These are phyloP conservation scores for Maconellicoccus hirsutus DNA, from an alignment of 1,140 invertebrate species.

Conservation along the genomic window DNA sequence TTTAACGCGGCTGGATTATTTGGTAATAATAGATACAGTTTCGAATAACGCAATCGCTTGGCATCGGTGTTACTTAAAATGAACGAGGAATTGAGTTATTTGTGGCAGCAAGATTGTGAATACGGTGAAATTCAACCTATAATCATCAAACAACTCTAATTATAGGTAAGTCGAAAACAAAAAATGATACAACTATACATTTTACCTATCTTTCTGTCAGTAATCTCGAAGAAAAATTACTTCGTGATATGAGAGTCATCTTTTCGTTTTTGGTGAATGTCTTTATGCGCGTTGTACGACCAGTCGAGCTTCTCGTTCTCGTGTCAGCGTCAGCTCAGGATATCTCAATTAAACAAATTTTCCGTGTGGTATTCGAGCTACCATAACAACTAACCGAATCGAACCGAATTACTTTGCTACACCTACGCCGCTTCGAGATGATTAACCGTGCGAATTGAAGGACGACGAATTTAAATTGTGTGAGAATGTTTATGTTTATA, in stretches of 20 bases:
- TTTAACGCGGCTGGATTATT: neutral
- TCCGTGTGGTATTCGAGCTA: neutral
- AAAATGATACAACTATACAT: neutral
- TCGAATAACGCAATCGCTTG: neutral
- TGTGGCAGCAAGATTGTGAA: constrained; percentile 7
- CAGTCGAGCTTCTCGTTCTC: neutral
- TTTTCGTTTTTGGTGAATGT: neutral
- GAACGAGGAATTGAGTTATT: constrained; percentile 8
- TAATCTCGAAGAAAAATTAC: constrained; percentile 5
- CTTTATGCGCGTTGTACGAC: neutral
- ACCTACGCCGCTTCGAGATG: neutral
- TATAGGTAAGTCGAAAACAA: neutral
- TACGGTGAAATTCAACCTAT: constrained; percentile 3
- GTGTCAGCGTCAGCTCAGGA: neutral
- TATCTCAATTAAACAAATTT: constrained; percentile 1
- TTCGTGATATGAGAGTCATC: constrained; percentile 7
- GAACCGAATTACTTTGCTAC: neutral
- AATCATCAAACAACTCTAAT: constrained; percentile 1
- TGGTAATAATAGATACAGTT: constrained; percentile 9
- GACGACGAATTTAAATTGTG: neutral
- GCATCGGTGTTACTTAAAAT: neutral
- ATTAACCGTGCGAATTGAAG: neutral
- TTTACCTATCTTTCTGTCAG: neutral
- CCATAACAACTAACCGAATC: neutral
- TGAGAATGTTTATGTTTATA: no score